A percentile compares a stretch with the other conserved stretches of the same genome.
These are phyloP conservation scores for Drosophila sturtevanti DNA, from an alignment of 1,140 invertebrate genomes.

Conservation along the genomic window DNA sequence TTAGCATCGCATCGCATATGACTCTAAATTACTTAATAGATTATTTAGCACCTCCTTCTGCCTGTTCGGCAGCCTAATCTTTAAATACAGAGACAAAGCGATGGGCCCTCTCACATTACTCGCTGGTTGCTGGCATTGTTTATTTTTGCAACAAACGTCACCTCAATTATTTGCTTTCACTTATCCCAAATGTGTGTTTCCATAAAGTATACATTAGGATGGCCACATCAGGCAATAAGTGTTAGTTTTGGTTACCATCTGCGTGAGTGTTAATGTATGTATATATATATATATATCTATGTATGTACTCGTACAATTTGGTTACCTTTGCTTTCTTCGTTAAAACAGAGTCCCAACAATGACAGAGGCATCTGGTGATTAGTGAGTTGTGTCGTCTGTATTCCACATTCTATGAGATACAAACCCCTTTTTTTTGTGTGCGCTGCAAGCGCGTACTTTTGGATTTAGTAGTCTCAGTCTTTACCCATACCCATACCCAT, in stretches of 20 bases:
- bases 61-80: neutral
- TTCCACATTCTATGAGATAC: conserved; percentile 6
- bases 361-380: conserved; percentile 68
- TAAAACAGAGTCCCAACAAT: conserved; percentile 29
- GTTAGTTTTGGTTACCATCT: conserved; percentile 32
- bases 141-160: conserved; percentile 70
- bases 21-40: neutral
- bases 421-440: conserved; percentile 21
- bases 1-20: no score
- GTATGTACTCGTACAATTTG: conserved; percentile 29
- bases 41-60: neutral
- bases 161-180: conserved; percentile 75
- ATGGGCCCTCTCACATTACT: conserved; percentile 18
- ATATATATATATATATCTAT: conserved; percentile 9
- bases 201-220: conserved; percentile 48
- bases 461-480: conserved; percentile 34
- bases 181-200: conserved; percentile 62
- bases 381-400: conserved; percentile 35
- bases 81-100: neutral
- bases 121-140: conserved; percentile 64
- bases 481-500: conserved; percentile 21
- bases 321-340: conserved; percentile 32
- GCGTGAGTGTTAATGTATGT: conserved; percentile 22
- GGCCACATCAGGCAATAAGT: conserved; percentile 11
- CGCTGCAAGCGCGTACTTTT: conserved; percentile 17